Base-by-base conservation (phyloP, 2,113 vertebrate species). In the Crotophaga sulcirostris region DNA sequence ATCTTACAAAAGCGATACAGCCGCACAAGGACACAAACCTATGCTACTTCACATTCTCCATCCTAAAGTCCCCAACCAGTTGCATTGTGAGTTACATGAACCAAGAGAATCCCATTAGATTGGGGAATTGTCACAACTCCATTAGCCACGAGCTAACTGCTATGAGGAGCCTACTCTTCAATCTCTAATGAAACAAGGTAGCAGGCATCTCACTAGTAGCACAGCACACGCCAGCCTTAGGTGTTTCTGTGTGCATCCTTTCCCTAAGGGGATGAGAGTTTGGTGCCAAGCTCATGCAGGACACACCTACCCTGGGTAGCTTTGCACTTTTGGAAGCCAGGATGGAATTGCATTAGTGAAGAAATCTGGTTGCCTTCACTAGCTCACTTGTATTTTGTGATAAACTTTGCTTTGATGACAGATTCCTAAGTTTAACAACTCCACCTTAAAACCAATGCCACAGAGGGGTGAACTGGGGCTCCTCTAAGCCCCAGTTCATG, bases 361-460 rank as follows among this genome's bases (percentile, higher is more conserved):
- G 34, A n/a, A 13, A 23, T 13, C 1, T 2, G 20, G 54, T 79
- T 81, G 64, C 84, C 80, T 70, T 31, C 64, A 13, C 12, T 24
- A 19, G 28, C 31, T 24, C 18, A 1, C 62, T 29, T 0, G 0
- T 17, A 2, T 31, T 40, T 19, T 6, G 40, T 36, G 70, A 58
- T 63, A 29, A 92, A 74, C 89, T 96, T 73, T 1, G 74, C 34
- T 68, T 96, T 83, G 72, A 87, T 85, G 95, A 94, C 94, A 97
- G 97, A 94, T 90, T 88, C 94, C 1, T 15, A 25, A 66, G 56
- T 44, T 14, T 13, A 38, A 44, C 74, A 58, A 20, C 63, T 52
- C 63, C 88, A 63, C 67, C 78, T 67, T 59, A 17, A 42, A 52
- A 45, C 8, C 40, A 75, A 11, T 0, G 6, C 38, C 2, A 0